Evolutionary conservation across 2,797 vertebrate species (phyloP).

Genomic region (Etheostoma nigrum): DNA sequence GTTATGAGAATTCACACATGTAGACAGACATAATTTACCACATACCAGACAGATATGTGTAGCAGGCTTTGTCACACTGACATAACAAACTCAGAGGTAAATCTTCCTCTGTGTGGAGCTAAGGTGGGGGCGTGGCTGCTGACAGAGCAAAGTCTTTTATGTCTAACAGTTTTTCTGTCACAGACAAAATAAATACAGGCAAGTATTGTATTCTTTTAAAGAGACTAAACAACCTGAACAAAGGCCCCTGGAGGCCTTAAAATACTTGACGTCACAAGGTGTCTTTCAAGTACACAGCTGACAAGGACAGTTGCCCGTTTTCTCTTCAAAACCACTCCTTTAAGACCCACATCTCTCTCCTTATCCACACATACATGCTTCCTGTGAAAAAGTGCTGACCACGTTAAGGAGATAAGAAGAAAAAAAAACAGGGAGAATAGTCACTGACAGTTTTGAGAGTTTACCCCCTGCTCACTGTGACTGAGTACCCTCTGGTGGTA

Average conservation of each 20-base stretch:
- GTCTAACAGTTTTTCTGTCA: slow-evolving; percentile 65
- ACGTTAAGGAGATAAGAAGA: slow-evolving; percentile 61
- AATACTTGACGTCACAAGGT: slow-evolving; percentile 52
- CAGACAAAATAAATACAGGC: slow-evolving; percentile 76
- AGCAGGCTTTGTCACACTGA: slow-evolving; percentile 66
- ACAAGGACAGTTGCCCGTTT: slow-evolving; percentile 30
- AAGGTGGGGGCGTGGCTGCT: slow-evolving; percentile 62
- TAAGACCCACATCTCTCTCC: slow-evolving; percentile 42
- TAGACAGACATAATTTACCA: slow-evolving; percentile 47
- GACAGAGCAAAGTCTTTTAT: slow-evolving; percentile 71
- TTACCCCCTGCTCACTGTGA: slow-evolving; percentile 54
- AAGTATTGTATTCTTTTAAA: slow-evolving; percentile 66
- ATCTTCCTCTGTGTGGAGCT: slow-evolving; percentile 42
- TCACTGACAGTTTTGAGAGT: slow-evolving; percentile 4
- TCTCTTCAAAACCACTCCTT: slow-evolving; percentile 47
- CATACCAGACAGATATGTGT: slow-evolving; percentile 70
- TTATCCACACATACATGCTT: slow-evolving; percentile 40
- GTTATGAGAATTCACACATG: slow-evolving; percentile 42
- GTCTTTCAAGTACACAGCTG: slow-evolving; percentile 59
- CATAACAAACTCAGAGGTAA: slow-evolving; percentile 70
- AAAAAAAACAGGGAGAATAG: slow-evolving; percentile 37
- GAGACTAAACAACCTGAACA: slow-evolving; percentile 64
- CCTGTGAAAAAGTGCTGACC: slow-evolving; percentile 75
- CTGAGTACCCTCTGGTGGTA: slow-evolving; percentile 78
- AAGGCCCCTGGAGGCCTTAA: slow-evolving; percentile 50